Evolutionary conservation across 2,113 vertebrate species (phyloP), one percentile per base, ranked within the genome.

Genomic region (Embiotoca jacksoni): DNA sequence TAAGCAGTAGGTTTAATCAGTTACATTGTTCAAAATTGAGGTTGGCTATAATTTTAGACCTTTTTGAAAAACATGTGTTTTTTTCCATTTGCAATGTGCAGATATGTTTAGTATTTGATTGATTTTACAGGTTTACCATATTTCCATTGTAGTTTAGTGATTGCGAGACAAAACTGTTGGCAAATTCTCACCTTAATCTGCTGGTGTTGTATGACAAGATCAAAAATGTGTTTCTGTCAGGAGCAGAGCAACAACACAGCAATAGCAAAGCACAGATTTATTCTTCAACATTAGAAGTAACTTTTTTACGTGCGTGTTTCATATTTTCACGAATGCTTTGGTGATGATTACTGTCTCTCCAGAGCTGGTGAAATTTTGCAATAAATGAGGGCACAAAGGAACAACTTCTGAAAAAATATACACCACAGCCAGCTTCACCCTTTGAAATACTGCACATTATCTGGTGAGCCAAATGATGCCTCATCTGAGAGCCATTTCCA

Each of bases 401-500:
- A 47, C 32, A n/a, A 41, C 10, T 69, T 37, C 32, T 23, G 4
- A 32, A 50, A 44, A 57, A 31, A 56, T 52, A 46, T 23, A 52
- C 30, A 1, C 16, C 0, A 23, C 23, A 71, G 49, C 14, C 30
- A 64, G n/a, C 36, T 52, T 64, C 8, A n/a, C 39, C 35, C 16
- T 53, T 50, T 81, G 44, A 75, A 75, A 72, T 64, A 64, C 41
- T 37, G 35, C 37, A 64, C 10, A 58, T 77, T 69, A 55, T 60
- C 72, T 49, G 9, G 15, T 16, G 4, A 65, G 55, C 73, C 37
- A 79, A 85, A 66, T 57, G 30, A 79, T 58, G 46, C 31, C 59
- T 87, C 70, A 75, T 85, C 47, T 50, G n/a, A 1, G 62, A 73
- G 66, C 47, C 50, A 63, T 67, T 61, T 78, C 60, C 62, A 78